Conservation (phyloP, 2,113 vertebrate species). For the Trogon surrucura region DNA sequence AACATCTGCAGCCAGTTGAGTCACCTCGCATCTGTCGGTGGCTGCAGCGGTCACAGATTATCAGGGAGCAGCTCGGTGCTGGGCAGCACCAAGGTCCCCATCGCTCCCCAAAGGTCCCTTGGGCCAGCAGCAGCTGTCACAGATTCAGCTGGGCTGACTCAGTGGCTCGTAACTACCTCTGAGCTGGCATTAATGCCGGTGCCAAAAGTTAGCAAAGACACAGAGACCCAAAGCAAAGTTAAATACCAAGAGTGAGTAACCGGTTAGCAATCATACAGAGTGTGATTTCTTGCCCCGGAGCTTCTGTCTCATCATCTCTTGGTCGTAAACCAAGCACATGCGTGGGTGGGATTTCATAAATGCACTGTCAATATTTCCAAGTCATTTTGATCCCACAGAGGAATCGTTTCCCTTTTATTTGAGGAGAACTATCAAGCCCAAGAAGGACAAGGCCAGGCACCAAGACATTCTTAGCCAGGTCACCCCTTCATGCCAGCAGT, state of each 20-base stretch:
- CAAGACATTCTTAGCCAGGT: neutral
- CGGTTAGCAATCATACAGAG: neutral
- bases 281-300: neutral
- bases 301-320: neutral
- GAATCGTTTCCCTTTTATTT: neutral
- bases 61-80: neutral
- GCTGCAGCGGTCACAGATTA: neutral
- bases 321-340: neutral
- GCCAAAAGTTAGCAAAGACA: neutral
- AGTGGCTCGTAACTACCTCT: neutral
- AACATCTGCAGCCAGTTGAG: slow-evolving; percentile 32
- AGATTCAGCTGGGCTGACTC: neutral
- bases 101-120: rapidly evolving
- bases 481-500: neutral
- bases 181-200: neutral
- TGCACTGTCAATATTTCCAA: neutral
- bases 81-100: neutral
- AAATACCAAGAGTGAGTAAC: neutral
- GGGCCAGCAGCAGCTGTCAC: neutral
- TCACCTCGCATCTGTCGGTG: neutral
- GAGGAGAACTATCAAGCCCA: neutral
- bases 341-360: neutral
- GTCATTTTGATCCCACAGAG: neutral
- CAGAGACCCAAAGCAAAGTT: neutral
- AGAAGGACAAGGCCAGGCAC: neutral